Conservation (phyloP, 2,113 vertebrate species). For the Apeltes quadracus region DNA sequence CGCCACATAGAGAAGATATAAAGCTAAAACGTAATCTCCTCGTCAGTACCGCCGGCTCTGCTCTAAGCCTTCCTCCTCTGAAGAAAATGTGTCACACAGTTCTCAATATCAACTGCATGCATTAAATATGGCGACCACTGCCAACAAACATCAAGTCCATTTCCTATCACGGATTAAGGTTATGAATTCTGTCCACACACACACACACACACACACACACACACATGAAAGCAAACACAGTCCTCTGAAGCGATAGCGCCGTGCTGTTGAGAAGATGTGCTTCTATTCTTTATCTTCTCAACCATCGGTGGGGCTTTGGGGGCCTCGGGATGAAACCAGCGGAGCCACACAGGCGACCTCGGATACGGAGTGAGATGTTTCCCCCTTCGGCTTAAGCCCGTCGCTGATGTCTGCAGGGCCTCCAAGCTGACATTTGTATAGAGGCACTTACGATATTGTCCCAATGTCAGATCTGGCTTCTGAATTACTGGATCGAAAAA, state of each 20-base stretch:
- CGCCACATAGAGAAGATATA: neutral
- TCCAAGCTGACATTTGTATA: neutral
- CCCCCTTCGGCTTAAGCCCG: neutral
- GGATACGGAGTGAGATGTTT: conserved; percentile 14
- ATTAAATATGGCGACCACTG: conserved; percentile 1
- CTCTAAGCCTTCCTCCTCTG: conserved; percentile 12
- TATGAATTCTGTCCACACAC: conserved; percentile 20
- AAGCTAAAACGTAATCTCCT: neutral
- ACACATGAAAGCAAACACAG: conserved; percentile 6
- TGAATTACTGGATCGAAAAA: conserved; percentile 17
- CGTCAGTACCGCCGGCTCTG: conserved; percentile 10
- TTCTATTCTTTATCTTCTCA: conserved; percentile 5
- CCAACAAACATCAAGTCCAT: conserved; percentile 17
- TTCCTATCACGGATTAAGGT: conserved; percentile 37
- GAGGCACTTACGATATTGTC: neutral
- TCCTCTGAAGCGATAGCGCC: conserved; percentile 20
- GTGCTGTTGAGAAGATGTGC: conserved; percentile 22
- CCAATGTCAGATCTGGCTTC: neutral
- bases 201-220: neutral
- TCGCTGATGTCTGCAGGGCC: neutral
- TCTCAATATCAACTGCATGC: conserved; percentile 3
- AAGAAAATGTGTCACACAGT: neutral
- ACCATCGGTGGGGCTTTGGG: conserved; percentile 27
- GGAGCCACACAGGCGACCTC: conserved; percentile 19
- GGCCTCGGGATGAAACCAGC: conserved; percentile 30